These are phyloP conservation scores for Pan paniscus DNA, from an alignment of 2,113 vertebrate genomes.

Conservation along the genomic window DNA sequence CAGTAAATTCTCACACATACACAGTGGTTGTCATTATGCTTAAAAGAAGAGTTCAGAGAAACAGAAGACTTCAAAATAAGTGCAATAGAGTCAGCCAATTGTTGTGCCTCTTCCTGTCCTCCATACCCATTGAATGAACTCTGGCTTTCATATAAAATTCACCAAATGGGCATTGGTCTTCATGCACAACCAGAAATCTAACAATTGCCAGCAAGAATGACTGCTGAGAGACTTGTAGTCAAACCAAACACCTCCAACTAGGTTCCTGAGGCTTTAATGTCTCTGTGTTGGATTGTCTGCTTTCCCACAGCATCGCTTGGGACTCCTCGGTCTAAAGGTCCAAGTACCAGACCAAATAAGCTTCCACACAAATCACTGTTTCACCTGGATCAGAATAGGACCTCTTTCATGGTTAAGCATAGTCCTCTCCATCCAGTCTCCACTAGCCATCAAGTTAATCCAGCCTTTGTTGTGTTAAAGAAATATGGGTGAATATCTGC, in stretches of 20 bases:
- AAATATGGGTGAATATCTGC: neutral
- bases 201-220: neutral
- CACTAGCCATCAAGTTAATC: neutral
- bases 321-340: neutral
- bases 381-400: too few relatives aligned
- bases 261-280: neutral
- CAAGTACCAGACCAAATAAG: neutral
- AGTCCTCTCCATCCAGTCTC: neutral
- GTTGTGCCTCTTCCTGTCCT: neutral
- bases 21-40: neutral
- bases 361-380: neutral
- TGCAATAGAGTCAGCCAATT: neutral
- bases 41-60: neutral
- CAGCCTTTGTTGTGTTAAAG: neutral
- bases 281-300: rapidly evolving
- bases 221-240: neutral
- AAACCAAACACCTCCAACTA: neutral
- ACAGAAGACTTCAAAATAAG: neutral
- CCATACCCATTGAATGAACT: neutral
- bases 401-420: neutral
- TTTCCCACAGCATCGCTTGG: too few relatives aligned
- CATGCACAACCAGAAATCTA: rapidly evolving
- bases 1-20: neutral
- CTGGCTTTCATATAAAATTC: neutral
- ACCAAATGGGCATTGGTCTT: neutral